Conservation (phyloP, 2,797 vertebrate genomes). For the Anguilla pacifica region DNA sequence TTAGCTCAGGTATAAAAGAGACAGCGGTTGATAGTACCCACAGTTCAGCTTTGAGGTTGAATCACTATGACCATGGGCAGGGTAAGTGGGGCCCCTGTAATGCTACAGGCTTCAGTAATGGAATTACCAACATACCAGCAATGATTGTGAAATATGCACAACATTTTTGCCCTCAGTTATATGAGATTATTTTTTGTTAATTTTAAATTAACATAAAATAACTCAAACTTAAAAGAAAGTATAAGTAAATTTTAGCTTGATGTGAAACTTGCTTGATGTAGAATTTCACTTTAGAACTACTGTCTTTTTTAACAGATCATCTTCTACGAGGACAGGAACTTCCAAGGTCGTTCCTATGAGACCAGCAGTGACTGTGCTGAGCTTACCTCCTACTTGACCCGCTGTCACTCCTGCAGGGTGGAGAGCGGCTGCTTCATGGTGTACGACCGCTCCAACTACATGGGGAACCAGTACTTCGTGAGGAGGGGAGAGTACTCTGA, state of each 20-base stretch:
- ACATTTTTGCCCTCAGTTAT: neutral
- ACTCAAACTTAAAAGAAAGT: no score
- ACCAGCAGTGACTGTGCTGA: constrained; percentile 23
- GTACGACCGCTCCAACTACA: constrained; percentile 26
- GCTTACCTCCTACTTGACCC: constrained; percentile 21
- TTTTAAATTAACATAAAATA: neutral
- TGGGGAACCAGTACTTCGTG: constrained; percentile 30
- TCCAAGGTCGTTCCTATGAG: constrained; percentile 28
- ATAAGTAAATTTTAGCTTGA: neutral
- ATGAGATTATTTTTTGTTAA: neutral
- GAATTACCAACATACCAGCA: neutral
- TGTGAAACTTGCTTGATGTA: neutral
- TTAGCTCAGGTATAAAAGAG: constrained; percentile 25
- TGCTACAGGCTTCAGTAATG: neutral
- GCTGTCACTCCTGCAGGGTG: constrained; percentile 31
- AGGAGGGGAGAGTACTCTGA: constrained; percentile 28
- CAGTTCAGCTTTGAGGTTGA: neutral
- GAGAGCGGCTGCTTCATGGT: constrained; percentile 30
- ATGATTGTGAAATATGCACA: neutral
- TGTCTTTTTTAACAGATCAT: constrained; percentile 26
- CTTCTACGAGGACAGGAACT: constrained; percentile 33
- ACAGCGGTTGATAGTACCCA: neutral
- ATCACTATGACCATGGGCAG: constrained; percentile 12
- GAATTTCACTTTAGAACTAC: neutral
- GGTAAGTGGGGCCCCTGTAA: neutral